Conservation (phyloP, 2,888 invertebrate species). For the Microctonus aethiopoides region DNA sequence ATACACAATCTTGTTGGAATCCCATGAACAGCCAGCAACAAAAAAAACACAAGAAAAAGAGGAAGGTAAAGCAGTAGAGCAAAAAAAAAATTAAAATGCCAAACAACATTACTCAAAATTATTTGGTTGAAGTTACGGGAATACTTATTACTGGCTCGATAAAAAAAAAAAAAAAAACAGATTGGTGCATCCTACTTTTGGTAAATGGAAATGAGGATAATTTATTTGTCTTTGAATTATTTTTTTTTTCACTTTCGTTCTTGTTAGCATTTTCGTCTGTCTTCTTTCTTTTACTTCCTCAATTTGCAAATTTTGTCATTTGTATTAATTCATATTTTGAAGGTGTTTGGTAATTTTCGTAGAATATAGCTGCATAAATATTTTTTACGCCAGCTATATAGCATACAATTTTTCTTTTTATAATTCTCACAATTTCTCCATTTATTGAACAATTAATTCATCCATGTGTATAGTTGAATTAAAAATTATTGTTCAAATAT, state of each 20-base stretch:
- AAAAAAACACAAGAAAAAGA: slow-evolving; percentile 65
- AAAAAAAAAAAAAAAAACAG: neutral
- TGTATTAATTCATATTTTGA: neutral
- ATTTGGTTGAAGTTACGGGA: slow-evolving; percentile 20
- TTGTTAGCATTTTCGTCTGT: no score
- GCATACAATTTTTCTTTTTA: neutral
- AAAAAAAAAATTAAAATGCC: slow-evolving; percentile 17
- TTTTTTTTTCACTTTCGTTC: neutral
- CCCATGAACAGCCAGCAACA: slow-evolving; percentile 60
- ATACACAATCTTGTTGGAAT: slow-evolving; percentile 60
- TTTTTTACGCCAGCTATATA: neutral
- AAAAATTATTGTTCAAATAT: neutral
- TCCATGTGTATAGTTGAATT: neutral
- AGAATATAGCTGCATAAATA: slow-evolving; percentile 8
- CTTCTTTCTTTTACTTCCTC: neutral
- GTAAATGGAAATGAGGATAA: slow-evolving; percentile 22
- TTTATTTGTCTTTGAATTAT: neutral
- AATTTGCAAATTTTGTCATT: neutral
- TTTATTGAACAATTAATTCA: neutral
- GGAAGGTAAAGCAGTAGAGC: slow-evolving; percentile 57
- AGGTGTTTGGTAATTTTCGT: slow-evolving; percentile 7
- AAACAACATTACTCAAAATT: neutral
- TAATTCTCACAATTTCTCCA: neutral
- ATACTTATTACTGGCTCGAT: slow-evolving; percentile 25
- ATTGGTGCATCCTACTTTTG: slow-evolving; percentile 35